Percentiles rank a stretch among this genome's conserved stretches.
These are phyloP conservation scores for Actinia tenebrosa DNA, from an alignment of 64 coral and sea anemone species.

Conservation along the genomic window DNA sequence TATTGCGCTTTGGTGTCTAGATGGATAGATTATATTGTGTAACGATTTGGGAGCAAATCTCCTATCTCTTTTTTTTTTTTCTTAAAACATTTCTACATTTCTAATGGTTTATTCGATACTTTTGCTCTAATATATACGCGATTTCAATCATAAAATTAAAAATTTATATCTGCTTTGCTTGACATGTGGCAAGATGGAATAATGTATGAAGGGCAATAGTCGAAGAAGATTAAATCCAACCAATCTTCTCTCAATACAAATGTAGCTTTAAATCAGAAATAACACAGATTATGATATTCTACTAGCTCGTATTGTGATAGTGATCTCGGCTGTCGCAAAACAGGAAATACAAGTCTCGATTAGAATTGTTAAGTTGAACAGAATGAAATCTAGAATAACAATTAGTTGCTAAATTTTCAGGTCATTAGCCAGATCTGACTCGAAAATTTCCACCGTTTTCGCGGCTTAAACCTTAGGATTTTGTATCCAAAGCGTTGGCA, in stretches of 20 bases:
- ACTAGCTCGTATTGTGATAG: background rate
- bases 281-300: background rate
- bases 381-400: conserved; percentile 15
- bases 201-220: conserved; percentile 68
- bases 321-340: background rate
- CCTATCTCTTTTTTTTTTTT: background rate
- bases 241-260: conserved; percentile 13
- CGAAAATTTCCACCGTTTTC: background rate
- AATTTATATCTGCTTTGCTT: conserved; percentile 88
- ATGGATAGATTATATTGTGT: background rate
- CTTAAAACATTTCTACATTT: background rate
- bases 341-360: conserved; percentile 8
- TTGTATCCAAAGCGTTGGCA: background rate
- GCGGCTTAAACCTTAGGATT: background rate
- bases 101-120: conserved; percentile 1
- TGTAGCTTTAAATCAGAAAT: conserved; percentile 4
- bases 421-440: background rate
- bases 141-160: conserved; percentile 63
- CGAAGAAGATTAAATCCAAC: conserved; percentile 18
- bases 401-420: conserved; percentile 6
- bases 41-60: background rate
- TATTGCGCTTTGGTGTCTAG: background rate
- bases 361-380: conserved; percentile 25
- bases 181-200: conserved; percentile 96
- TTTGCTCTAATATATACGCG: conserved; percentile 22